Conservation (phyloP, 1,140 invertebrate genomes). For the Apis mellifera region DNA sequence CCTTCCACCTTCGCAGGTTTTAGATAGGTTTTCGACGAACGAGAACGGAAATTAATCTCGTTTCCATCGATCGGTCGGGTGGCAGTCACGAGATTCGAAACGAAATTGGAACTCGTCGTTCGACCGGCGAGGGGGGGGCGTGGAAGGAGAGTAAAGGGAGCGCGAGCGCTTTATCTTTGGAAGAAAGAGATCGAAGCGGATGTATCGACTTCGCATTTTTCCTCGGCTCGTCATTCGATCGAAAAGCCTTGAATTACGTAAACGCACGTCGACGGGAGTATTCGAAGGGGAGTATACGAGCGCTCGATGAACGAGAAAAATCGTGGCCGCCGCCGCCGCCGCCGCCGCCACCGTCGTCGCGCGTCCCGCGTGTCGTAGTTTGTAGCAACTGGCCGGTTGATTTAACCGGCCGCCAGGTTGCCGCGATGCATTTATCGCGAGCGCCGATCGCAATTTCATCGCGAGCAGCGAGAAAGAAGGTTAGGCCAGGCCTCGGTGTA, state of each 20-base stretch:
- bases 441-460: slow-evolving; percentile 69
- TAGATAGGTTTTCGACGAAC: slow-evolving; percentile 1
- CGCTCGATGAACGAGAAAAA: slow-evolving; percentile 35
- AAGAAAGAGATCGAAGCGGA: slow-evolving; percentile 37
- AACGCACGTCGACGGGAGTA: slow-evolving; percentile 34
- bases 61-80: background rate
- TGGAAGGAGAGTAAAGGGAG: too few species aligned
- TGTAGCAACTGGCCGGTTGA: slow-evolving; percentile 19
- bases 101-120: background rate
- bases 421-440: slow-evolving; percentile 38
- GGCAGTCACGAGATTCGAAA: background rate
- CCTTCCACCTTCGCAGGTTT: background rate
- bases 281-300: slow-evolving; percentile 57
- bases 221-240: slow-evolving; percentile 56
- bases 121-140: too few species aligned
- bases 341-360: background rate
- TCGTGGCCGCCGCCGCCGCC: slow-evolving; percentile 11
- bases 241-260: slow-evolving; percentile 66
- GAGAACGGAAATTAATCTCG: slow-evolving; percentile 12
- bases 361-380: slow-evolving; percentile 5
- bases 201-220: slow-evolving; percentile 50
- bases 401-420: background rate
- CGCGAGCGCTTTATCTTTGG: background rate
- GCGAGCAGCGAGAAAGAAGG: slow-evolving; percentile 70
- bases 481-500: slow-evolving; percentile 69